Evolutionary conservation across 2,797 vertebrate species (phyloP).

Genomic region (Podarcis siculus): DNA sequence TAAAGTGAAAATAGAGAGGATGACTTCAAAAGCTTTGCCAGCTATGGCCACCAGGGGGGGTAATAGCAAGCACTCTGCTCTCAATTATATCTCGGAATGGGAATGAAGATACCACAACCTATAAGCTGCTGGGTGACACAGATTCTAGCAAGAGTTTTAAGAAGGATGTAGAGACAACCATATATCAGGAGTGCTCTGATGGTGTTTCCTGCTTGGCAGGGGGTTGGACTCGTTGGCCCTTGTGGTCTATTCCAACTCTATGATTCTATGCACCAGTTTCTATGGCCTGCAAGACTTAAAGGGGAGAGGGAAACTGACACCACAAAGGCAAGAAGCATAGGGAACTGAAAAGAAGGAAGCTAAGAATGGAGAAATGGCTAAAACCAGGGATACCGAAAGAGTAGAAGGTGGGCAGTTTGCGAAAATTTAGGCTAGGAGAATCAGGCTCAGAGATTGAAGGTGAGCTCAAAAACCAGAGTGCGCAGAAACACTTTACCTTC

Average conservation of each 20-base stretch:
- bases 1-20: background rate
- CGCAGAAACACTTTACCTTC: too few species aligned
- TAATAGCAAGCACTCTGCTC: background rate
- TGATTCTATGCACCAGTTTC: too few species aligned
- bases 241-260: too few species aligned
- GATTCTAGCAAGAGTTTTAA: background rate
- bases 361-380: background rate
- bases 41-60: slow-evolving; percentile 7
- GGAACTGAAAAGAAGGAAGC: background rate
- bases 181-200: too few species aligned
- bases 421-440: background rate
- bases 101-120: background rate
- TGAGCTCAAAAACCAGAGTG: background rate
- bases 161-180: background rate
- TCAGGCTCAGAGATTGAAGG: background rate
- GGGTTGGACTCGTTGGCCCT: too few species aligned
- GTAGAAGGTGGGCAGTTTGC: background rate
- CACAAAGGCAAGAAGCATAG: background rate
- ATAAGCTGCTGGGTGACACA: background rate
- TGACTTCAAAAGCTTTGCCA: background rate
- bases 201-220: too few species aligned
- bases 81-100: background rate
- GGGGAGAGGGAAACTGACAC: background rate
- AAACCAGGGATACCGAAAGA: background rate
- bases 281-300: background rate